A percentile compares a stretch with the other conserved stretches of the same genome.
Evolutionary conservation across 2,888 invertebrate genomes (phyloP).

Genomic region (Copidosoma aretas): DNA sequence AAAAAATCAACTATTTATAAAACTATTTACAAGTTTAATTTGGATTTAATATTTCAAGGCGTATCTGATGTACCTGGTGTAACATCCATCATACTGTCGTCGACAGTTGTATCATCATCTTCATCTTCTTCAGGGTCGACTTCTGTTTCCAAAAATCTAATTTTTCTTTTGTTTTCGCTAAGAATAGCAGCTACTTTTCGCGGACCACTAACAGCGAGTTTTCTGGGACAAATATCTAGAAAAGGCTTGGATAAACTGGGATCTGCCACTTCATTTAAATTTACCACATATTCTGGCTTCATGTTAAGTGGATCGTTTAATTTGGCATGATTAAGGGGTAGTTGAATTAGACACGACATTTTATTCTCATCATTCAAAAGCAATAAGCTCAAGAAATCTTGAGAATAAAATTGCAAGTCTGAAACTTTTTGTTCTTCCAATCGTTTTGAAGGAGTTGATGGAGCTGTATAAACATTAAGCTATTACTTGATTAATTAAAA

Average conservation of each 20-base stretch:
- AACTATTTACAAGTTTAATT: conserved; percentile 26
- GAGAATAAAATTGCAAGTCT: conserved; percentile 80
- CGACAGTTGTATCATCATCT: conserved; percentile 56
- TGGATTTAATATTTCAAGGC: conserved; percentile 11
- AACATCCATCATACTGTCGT: conserved; percentile 51
- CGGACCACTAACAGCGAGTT: conserved; percentile 84
- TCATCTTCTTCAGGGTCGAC: conserved; percentile 90
- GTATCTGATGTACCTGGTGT: conserved; percentile 42
- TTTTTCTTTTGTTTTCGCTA: conserved; percentile 79
- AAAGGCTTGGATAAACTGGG: conserved; percentile 54
- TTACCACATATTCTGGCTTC: conserved; percentile 36
- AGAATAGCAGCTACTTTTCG: conserved; percentile 85
- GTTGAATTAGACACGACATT: conserved; percentile 54
- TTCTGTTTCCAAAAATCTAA: conserved; percentile 90
- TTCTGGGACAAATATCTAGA: conserved; percentile 60
- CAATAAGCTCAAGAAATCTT: conserved; percentile 75
- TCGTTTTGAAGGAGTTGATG: conserved; percentile 46
- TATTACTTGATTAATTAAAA: not conserved
- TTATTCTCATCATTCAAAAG: conserved; percentile 53
- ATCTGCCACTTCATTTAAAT: conserved; percentile 52
- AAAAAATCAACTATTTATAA: conserved; percentile 19
- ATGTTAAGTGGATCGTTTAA: conserved; percentile 44
- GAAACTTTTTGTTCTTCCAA: conserved; percentile 62
- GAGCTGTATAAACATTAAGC: conserved; percentile 28
- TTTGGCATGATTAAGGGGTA: conserved; percentile 49